Base-by-base conservation (phyloP, 2,888 invertebrate genomes). In the Polymixis lichenea region DNA sequence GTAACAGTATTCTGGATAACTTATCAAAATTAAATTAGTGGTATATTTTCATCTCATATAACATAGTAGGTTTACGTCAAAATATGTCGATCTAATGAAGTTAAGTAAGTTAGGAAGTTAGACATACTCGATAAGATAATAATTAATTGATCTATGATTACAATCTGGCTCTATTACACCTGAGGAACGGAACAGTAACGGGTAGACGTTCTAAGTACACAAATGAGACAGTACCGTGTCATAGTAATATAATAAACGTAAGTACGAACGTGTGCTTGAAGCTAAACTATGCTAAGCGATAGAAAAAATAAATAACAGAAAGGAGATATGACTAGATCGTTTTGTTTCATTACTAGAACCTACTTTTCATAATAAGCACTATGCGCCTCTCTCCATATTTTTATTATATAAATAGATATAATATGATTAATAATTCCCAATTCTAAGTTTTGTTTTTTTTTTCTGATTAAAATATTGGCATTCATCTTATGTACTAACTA, bases 231-330 rank as follows among this genome's bases (percentile, higher is more conserved):
- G 89, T 89, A 90, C 86, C 77, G 32, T 80, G 87, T 87, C 86
- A 25, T 56, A 51, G 80, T 89, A 69, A 87, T 89, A 90, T 85
- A 89, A 88, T 89, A 86, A 90, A 86, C 85, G 68, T 85, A 85
- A 75, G 89, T 90, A 90, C 88, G 89, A 90, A 90, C 88, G 88
- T 91, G 95, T 96, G 96, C 96, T 96, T 96, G 96, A 96, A 96
- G 96, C 96, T 96, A 96, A 95, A 95, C 95, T 96, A 96, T 96
- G 95, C 96, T 96, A 96, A 96, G 96, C 96, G 93, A 95, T 94
- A 95, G 95, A 94, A 91, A 94, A 94, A 95, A 93, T 91, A 94
- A 94, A 92, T 92, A 95, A 95, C 94, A 93, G 93, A 93, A 96
- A 94, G 92, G 90, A 94, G 96, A 96, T 96, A 96, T 96, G 96